Conservation (phyloP, 1,140 invertebrate genomes). For the Drosophila jambulina region DNA sequence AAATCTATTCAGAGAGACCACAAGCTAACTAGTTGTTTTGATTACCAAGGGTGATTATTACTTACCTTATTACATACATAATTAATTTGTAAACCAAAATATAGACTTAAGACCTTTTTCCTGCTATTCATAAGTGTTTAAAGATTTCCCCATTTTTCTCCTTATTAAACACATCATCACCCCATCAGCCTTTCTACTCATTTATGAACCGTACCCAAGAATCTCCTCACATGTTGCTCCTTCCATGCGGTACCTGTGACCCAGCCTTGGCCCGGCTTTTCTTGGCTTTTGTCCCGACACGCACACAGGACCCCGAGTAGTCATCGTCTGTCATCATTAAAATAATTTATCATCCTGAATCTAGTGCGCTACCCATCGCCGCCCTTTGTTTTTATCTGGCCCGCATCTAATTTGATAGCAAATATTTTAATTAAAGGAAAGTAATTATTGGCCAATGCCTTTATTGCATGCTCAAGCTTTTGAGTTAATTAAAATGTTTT, state of each 20-base stretch:
- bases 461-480: conserved; percentile 48
- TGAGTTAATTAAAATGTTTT: conserved; percentile 58
- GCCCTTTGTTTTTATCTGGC: conserved; percentile 1
- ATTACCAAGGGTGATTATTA: no score
- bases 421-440: conserved; percentile 73
- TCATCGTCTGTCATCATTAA: conserved; percentile 68
- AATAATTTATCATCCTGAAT: conserved; percentile 73
- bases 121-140: neutral
- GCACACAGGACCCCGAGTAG: conserved; percentile 20
- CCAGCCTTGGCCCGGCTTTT: conserved; percentile 46
- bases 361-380: conserved; percentile 24
- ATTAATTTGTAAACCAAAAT: neutral
- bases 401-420: conserved; percentile 57
- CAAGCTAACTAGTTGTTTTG: no score
- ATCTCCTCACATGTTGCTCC: conserved; percentile 10
- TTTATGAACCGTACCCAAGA: neutral
- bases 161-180: conserved; percentile 1
- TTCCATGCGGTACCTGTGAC: conserved; percentile 1
- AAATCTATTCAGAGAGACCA: no score
- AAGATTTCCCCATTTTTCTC: no score
- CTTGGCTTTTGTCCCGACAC: conserved; percentile 70
- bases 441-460: conserved; percentile 52
- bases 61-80: neutral
- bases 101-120: no score
- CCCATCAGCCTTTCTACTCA: neutral